phyloP scores from a whole-genome alignment of 1,140 invertebrate genomes.

The Brachionus plicatilis region DNA sequence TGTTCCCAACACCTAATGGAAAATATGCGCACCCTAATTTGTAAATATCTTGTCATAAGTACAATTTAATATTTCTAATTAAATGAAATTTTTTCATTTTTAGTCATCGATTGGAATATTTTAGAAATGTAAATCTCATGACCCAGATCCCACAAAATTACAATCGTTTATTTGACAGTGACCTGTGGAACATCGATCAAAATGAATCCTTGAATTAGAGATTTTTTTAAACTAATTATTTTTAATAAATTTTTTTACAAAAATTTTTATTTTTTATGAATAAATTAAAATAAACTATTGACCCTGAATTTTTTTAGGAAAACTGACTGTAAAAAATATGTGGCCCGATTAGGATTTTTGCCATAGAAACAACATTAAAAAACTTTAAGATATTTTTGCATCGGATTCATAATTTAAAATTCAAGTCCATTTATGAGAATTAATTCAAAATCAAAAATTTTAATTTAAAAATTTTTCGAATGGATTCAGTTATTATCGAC shows the following conservation, averaged over 20 bases:
- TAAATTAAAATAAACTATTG: not conserved
- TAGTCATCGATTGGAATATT: constrained; percentile 48
- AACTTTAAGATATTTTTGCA: constrained; percentile 14
- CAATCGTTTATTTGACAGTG: not conserved
- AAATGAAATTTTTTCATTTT: constrained; percentile 41
- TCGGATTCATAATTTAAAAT: not conserved
- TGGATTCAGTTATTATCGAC: not conserved
- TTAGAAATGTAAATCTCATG: constrained; percentile 45
- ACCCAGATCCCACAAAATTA: constrained; percentile 42
- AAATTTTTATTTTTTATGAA: too few relatives aligned
- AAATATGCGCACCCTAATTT: constrained; percentile 58
- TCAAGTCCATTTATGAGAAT: not conserved
- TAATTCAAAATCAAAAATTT: not conserved
- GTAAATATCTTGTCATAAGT: constrained; percentile 45
- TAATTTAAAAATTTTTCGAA: not conserved
- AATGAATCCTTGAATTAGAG: not conserved
- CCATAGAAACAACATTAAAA: constrained; percentile 27
- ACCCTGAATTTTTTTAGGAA: not conserved
- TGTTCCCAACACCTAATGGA: constrained; percentile 56
- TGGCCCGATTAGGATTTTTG: not conserved
- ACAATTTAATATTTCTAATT: not conserved
- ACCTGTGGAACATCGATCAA: not conserved
- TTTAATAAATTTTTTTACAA: not conserved
- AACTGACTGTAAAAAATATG: not conserved
- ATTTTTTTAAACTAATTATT: too few relatives aligned